These are phyloP conservation scores for Xiphophorus couchianus DNA, from an alignment of 2,113 vertebrate species.

Conservation along the genomic window DNA sequence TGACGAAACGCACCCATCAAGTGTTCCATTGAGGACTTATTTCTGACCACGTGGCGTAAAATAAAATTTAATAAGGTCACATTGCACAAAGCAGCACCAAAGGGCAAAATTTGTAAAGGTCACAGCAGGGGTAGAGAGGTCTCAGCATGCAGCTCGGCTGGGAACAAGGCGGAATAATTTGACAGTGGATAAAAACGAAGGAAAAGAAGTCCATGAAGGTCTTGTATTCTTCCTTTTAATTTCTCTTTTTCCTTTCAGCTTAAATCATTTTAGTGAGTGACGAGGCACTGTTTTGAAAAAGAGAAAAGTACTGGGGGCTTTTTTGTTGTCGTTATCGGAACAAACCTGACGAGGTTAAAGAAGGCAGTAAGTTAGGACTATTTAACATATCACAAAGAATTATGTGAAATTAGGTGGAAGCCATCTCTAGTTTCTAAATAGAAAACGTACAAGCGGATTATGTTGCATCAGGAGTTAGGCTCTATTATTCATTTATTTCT, in stretches of 20 bases:
- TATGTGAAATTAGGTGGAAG: background rate
- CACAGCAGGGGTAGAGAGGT: slow-evolving; percentile 60
- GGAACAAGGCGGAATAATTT: slow-evolving; percentile 55
- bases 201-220: slow-evolving; percentile 42
- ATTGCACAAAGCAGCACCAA: slow-evolving; percentile 66
- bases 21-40: slow-evolving; percentile 72
- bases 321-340: too few relatives aligned
- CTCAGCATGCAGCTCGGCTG: slow-evolving; percentile 58
- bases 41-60: slow-evolving; percentile 74
- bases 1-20: slow-evolving; percentile 62
- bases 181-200: slow-evolving; percentile 56
- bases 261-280: background rate
- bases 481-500: background rate
- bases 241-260: slow-evolving; percentile 18
- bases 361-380: background rate
- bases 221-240: slow-evolving; percentile 42
- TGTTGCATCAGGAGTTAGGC: background rate
- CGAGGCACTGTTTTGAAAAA: background rate
- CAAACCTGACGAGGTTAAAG: background rate
- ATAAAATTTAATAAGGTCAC: slow-evolving; percentile 78
- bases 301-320: background rate
- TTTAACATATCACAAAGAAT: background rate
- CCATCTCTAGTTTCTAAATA: background rate
- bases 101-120: slow-evolving; percentile 71
- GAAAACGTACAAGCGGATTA: background rate